Evolutionary conservation across 2,888 invertebrate genomes (phyloP).

Genomic region (Nymphalis urticae): DNA sequence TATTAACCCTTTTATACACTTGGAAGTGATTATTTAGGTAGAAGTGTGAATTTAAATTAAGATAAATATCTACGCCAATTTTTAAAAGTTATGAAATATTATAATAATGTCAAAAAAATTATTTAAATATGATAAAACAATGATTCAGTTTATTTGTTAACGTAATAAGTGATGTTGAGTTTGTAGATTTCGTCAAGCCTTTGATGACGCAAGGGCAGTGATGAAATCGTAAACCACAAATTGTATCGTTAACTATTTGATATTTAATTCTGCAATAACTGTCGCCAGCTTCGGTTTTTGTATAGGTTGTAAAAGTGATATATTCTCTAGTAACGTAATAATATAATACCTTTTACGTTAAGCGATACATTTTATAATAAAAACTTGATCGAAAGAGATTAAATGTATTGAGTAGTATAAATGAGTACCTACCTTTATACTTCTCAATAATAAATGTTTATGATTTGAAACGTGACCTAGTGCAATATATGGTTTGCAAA

Average conservation of each 20-base stretch:
- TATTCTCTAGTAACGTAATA: no score
- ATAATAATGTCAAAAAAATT: not conserved
- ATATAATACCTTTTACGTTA: no score
- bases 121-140: not conserved
- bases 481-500: slow-evolving; percentile 37
- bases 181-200: slow-evolving; percentile 10
- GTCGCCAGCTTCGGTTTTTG: no score
- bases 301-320: no score
- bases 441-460: slow-evolving; percentile 20
- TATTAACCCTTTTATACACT: slow-evolving; percentile 13
- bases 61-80: no score
- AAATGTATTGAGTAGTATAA: no score
- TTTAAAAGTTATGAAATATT: no score
- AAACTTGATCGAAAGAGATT: no score
- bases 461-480: slow-evolving; percentile 47
- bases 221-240: slow-evolving; percentile 10
- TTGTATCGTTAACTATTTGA: not conserved
- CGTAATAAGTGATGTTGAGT: not conserved
- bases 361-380: no score
- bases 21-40: not conserved
- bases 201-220: slow-evolving; percentile 15
- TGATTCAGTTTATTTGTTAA: not conserved
- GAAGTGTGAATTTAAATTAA: no score
- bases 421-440: slow-evolving; percentile 1
- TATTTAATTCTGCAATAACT: no score